Percentiles rank a stretch among this genome's conserved stretches.
Evolutionary conservation across 1,140 invertebrate species (phyloP).

Genomic region (Zaprionus lachaisei): DNA sequence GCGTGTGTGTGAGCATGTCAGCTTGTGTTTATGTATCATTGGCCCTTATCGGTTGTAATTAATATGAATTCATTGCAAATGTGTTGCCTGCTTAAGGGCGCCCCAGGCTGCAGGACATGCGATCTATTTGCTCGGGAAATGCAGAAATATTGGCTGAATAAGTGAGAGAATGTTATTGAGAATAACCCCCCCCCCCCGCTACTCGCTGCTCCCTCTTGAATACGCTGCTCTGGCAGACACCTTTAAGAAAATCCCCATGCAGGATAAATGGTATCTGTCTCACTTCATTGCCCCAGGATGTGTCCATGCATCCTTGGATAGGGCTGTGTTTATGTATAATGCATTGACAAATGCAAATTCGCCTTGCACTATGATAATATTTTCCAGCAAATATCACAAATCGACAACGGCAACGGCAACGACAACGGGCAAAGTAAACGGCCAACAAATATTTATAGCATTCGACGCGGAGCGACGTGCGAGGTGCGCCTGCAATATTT

Average conservation of each 20-base stretch:
- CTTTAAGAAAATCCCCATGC: background rate
- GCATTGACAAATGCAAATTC: slow-evolving; percentile 55
- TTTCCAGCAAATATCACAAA: slow-evolving; percentile 81
- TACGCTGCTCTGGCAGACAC: too few species aligned
- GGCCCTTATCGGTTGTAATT: slow-evolving; percentile 64
- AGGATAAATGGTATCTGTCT: slow-evolving; percentile 16
- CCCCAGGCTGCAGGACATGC: slow-evolving; percentile 32
- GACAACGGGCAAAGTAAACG: slow-evolving; percentile 72
- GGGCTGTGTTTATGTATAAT: slow-evolving; percentile 3
- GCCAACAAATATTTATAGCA: slow-evolving; percentile 80
- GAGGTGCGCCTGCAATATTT: slow-evolving; percentile 69
- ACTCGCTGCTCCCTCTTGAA: background rate
- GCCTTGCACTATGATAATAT: slow-evolving; percentile 55
- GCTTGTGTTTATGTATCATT: slow-evolving; percentile 26
- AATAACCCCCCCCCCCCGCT: background rate
- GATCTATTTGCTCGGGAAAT: slow-evolving; percentile 57
- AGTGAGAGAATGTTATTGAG: background rate
- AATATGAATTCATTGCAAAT: slow-evolving; percentile 80
- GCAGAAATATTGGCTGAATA: background rate
- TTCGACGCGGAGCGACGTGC: slow-evolving; percentile 28
- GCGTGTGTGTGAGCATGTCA: background rate
- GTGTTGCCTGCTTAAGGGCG: slow-evolving; percentile 68
- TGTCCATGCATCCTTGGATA: slow-evolving; percentile 10
- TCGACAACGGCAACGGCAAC: slow-evolving; percentile 55
- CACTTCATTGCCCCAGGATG: slow-evolving; percentile 20